Evolutionary conservation across 2,888 invertebrate genomes (phyloP).

Genomic region (Formica aserva): DNA sequence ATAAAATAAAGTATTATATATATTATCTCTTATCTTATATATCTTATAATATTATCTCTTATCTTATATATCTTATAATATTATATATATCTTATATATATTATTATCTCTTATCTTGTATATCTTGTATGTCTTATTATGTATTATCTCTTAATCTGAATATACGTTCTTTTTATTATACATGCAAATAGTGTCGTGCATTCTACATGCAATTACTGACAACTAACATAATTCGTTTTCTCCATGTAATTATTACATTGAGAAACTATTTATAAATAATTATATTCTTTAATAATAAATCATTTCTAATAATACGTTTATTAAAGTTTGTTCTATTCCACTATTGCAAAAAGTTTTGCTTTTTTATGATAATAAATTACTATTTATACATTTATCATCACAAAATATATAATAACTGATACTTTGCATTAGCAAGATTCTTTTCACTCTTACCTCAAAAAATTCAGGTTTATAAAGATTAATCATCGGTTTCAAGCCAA

Average conservation of each 20-base stretch:
- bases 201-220: not conserved
- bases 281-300: not conserved
- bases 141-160: too few species aligned
- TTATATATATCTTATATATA: too few species aligned
- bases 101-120: too few species aligned
- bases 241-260: not conserved
- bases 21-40: too few species aligned
- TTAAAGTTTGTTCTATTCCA: not conserved
- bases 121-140: too few species aligned
- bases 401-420: not conserved
- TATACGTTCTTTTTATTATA: too few species aligned
- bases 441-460: conserved; percentile 71
- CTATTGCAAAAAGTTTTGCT: not conserved
- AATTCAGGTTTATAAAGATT: conserved; percentile 75
- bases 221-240: not conserved
- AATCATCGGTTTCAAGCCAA: conserved; percentile 64
- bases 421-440: not conserved
- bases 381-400: not conserved
- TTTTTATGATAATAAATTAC: not conserved
- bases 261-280: not conserved
- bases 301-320: not conserved
- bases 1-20: not conserved
- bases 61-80: too few species aligned
- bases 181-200: too few species aligned
- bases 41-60: too few species aligned